Percentiles rank a stretch among this genome's conserved stretches.
Evolutionary conservation across 1,140 invertebrate genomes (phyloP).

Genomic region (Drosophila repletoides): DNA sequence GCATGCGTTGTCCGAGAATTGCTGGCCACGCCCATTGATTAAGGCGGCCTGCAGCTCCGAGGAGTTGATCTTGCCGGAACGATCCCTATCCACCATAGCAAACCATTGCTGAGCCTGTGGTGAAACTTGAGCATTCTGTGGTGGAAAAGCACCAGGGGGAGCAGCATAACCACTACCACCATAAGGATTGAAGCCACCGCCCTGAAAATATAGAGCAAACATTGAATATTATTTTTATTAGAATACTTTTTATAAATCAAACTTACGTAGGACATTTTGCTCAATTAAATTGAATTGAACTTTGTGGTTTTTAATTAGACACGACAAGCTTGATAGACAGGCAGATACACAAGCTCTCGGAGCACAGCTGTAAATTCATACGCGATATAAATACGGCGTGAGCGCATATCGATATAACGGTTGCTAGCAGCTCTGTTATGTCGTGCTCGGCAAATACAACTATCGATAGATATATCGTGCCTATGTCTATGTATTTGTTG

Average conservation of each 20-base stretch:
- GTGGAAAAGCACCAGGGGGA: conserved; percentile 77
- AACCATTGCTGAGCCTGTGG: conserved; percentile 93
- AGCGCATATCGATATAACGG: conserved; percentile 6
- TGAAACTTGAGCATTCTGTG: conserved; percentile 78
- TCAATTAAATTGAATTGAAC: background rate
- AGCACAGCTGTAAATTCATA: conserved; percentile 20
- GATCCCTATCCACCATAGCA: conserved; percentile 90
- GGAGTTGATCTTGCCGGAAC: conserved; percentile 91
- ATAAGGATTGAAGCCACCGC: conserved; percentile 75
- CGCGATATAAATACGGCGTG: background rate
- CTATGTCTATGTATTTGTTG: conserved; percentile 8
- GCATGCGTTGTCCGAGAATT: conserved; percentile 93
- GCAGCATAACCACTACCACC: conserved; percentile 60
- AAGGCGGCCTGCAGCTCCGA: conserved; percentile 91
- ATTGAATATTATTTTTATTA: background rate
- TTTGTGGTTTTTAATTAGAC: conserved; percentile 23
- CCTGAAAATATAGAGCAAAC: conserved; percentile 11
- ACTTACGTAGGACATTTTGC: conserved; percentile 69
- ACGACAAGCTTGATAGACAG: conserved; percentile 5
- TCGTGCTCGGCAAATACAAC: conserved; percentile 9
- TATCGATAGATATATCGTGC: background rate
- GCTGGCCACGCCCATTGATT: conserved; percentile 92
- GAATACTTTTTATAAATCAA: background rate
- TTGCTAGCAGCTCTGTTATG: background rate
- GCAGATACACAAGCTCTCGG: conserved; percentile 3